These are phyloP conservation scores for Scaeva pyrastri DNA, from an alignment of 2,888 invertebrate genomes.

Conservation along the genomic window DNA sequence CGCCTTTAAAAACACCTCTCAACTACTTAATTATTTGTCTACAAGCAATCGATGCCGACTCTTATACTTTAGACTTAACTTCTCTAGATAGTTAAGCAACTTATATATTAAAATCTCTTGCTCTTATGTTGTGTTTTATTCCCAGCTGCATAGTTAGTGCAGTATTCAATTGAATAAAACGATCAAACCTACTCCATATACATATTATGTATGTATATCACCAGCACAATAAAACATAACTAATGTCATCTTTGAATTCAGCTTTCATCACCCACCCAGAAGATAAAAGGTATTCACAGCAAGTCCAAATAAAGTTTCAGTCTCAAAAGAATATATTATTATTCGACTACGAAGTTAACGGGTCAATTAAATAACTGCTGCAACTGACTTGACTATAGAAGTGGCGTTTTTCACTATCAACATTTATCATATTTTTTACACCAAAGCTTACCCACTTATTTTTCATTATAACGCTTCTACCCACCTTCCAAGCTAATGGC, in stretches of 20 bases:
- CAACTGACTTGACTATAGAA: slow-evolving; percentile 12
- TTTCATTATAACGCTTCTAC: slow-evolving; percentile 31
- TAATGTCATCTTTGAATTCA: too few relatives aligned
- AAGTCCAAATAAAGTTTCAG: neutral
- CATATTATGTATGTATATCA: too few relatives aligned
- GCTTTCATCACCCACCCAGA: slow-evolving; percentile 27
- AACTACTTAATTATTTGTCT: slow-evolving; percentile 22
- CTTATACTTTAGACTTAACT: too few relatives aligned
- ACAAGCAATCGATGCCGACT: slow-evolving; percentile 21
- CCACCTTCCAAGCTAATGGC: slow-evolving; percentile 29
- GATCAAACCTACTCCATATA: too few relatives aligned
- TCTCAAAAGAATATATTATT: slow-evolving; percentile 2
- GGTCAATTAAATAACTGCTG: slow-evolving; percentile 37
- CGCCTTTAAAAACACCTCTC: slow-evolving; percentile 37
- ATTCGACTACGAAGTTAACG: slow-evolving; percentile 29
- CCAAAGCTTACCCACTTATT: slow-evolving; percentile 38
- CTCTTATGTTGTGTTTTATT: too few relatives aligned
- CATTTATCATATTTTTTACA: slow-evolving; percentile 39
- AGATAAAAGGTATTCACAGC: slow-evolving; percentile 25
- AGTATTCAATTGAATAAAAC: too few relatives aligned
- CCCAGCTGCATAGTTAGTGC: too few relatives aligned
- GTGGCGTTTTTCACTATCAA: slow-evolving; percentile 44
- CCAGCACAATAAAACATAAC: too few relatives aligned
- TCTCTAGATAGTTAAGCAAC: slow-evolving; percentile 34
- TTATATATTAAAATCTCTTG: slow-evolving; percentile 8